These are phyloP conservation scores for Cheiracanthium punctorium DNA, from an alignment of 2,888 invertebrate species.

Conservation along the genomic window DNA sequence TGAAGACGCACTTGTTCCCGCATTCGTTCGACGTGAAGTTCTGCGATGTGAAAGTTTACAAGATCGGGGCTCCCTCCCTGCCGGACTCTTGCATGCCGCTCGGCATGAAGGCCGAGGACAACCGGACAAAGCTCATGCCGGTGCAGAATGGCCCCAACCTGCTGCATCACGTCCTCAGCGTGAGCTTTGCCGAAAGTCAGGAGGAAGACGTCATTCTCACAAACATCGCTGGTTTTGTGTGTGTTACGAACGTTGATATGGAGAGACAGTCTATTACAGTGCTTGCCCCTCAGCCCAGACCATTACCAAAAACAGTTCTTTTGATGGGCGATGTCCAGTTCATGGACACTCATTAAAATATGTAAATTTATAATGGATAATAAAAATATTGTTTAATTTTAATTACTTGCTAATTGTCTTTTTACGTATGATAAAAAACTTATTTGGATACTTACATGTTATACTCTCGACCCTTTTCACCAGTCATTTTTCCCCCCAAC, in stretches of 20 bases:
- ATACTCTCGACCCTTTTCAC: too few relatives aligned
- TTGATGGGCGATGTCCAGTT: constrained; percentile 94
- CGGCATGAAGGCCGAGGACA: constrained; percentile 95
- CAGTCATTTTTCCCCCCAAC: too few relatives aligned
- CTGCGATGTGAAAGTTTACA: constrained; percentile 90
- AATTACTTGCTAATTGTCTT: too few relatives aligned
- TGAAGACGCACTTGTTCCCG: constrained; percentile 86
- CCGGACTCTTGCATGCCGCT: constrained; percentile 97
- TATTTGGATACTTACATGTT: too few relatives aligned
- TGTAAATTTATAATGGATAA: background rate
- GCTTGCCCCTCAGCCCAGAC: constrained; percentile 94
- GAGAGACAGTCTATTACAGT: constrained; percentile 91
- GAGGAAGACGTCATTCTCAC: constrained; percentile 91
- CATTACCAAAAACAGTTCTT: constrained; percentile 90
- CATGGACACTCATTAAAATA: constrained; percentile 84
- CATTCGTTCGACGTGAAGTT: constrained; percentile 96
- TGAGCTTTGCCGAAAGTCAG: constrained; percentile 87
- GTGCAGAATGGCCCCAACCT: constrained; percentile 83
- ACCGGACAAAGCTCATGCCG: constrained; percentile 88
- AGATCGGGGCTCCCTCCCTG: constrained; percentile 93
- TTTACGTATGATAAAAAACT: too few relatives aligned
- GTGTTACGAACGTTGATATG: constrained; percentile 90
- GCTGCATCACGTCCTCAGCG: constrained; percentile 90
- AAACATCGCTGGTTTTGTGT: constrained; percentile 92
- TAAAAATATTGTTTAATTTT: background rate